A percentile compares a stretch with the other conserved stretches of the same genome.
These are phyloP conservation scores for Syrphus vitripennis DNA, from an alignment of 2,888 invertebrate species.

Conservation along the genomic window DNA sequence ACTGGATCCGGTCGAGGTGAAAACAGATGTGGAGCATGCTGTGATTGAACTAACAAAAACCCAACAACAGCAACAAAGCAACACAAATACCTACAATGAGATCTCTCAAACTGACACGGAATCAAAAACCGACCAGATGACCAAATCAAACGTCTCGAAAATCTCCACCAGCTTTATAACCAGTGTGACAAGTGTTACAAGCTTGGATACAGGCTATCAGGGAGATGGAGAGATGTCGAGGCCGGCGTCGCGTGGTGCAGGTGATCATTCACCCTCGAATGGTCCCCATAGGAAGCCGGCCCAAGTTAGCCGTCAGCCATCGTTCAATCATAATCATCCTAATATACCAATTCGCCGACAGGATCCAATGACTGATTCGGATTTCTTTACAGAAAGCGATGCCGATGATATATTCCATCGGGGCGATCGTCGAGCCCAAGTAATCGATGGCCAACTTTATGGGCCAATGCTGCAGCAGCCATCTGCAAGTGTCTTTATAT, in stretches of 20 bases:
- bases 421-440: conserved; percentile 89
- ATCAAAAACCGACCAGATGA: conserved; percentile 83
- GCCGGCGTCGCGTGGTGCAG: conserved; percentile 89
- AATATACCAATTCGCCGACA: conserved; percentile 86
- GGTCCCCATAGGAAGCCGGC: conserved; percentile 79
- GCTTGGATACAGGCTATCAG: conserved; percentile 96
- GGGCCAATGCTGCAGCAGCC: conserved; percentile 83
- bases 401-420: conserved; percentile 88
- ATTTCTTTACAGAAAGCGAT: conserved; percentile 95
- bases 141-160: conserved; percentile 85
- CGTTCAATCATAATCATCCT: conserved; percentile 78
- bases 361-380: conserved; percentile 95
- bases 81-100: conserved; percentile 80
- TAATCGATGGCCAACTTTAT: conserved; percentile 95
- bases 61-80: conserved; percentile 63
- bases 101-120: conserved; percentile 83
- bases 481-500: conserved; percentile 82
- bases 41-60: conserved; percentile 78
- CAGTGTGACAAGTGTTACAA: conserved; percentile 94
- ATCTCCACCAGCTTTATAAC: conserved; percentile 90
- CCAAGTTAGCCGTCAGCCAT: conserved; percentile 81
- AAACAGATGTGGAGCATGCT: conserved; percentile 84
- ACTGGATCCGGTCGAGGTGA: conserved; percentile 87
- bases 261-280: conserved; percentile 87
- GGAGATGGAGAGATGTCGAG: conserved; percentile 95